phyloP scores from a whole-genome alignment of 2,797 vertebrate species.

The Neomorphus geoffroyi region DNA sequence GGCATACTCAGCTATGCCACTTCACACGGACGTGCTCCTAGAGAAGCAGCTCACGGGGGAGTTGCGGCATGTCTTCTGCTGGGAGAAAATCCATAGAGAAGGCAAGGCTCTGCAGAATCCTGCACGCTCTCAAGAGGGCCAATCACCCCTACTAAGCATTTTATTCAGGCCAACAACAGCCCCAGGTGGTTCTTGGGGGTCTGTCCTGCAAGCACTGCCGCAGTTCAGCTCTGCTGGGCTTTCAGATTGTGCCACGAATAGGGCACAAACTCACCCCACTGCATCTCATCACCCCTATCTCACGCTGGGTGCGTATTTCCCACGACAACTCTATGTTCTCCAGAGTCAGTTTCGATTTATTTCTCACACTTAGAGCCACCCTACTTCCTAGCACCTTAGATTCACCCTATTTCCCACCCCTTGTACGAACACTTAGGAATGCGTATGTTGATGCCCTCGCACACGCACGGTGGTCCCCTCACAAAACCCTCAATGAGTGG shows the following conservation, averaged over 20 bases:
- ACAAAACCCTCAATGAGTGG: background rate
- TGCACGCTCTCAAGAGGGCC: background rate
- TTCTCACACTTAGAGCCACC: background rate
- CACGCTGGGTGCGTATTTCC: rapidly evolving
- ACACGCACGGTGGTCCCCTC: background rate
- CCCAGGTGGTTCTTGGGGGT: background rate
- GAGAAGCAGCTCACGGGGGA: background rate
- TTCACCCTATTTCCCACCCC: background rate
- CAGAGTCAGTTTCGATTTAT: background rate
- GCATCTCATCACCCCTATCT: background rate
- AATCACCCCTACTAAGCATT: background rate
- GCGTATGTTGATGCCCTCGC: background rate
- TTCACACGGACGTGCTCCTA: background rate
- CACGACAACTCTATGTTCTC: background rate
- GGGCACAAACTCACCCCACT: background rate
- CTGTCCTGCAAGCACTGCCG: background rate
- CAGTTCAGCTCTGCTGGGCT: background rate
- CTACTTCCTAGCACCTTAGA: background rate
- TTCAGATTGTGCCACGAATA: background rate
- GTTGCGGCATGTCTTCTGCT: background rate
- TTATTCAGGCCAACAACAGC: background rate
- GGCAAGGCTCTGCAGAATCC: background rate
- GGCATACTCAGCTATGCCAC: rapidly evolving
- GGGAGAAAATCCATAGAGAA: background rate
- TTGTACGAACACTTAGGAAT: background rate